Evolutionary conservation across 2,888 invertebrate species (phyloP), one percentile per base, ranked within the genome.

Genomic region (Dasysyrphus albostriatus): DNA sequence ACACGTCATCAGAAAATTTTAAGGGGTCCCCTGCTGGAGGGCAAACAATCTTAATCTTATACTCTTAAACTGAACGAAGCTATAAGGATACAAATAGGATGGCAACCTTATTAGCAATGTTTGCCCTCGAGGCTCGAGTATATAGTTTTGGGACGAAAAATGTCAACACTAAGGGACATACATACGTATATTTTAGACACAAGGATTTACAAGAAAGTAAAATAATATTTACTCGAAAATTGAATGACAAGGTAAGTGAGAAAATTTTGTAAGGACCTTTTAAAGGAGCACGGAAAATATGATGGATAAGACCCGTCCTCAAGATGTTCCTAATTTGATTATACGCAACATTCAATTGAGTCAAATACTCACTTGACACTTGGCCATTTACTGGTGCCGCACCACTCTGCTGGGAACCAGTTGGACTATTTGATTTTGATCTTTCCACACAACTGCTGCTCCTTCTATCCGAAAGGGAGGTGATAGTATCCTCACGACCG

Each of bases 401-500:
- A 83, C 44, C 65, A 83, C 44, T 83, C 37, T 78, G 81, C 67
- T 81, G 83, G 70, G 73, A 73, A 59, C 88, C 81, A 63, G 89
- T 88, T 77, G 88, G 88, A 89, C 91, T 90, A 89, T 90, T 91
- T 88, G 90, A 90, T 93, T 93, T 93, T 88, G 88, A 79, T 83
- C 88, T 69, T 72, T 93, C 93, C 93, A 93, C 93, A 93, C 94
- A 93, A 93, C 91, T 93, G 93, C 92, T 93, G 93, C 88, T 93
- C 93, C 84, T 73, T 76, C 80, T 83, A 65, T 83, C 76, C 74
- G 88, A 83, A 10, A 82, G 89, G 83, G 88, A 88, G 78, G 88
- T 89, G 83, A 88, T 88, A 82, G 92, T 93, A 91, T 95, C 95
- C 91, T 95, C 95, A 91, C 94, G 94, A 89, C 94, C 91, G 92